These are phyloP conservation scores for Benitochromis conjunctus DNA, from an alignment of 2,113 vertebrate species.

Conservation along the genomic window DNA sequence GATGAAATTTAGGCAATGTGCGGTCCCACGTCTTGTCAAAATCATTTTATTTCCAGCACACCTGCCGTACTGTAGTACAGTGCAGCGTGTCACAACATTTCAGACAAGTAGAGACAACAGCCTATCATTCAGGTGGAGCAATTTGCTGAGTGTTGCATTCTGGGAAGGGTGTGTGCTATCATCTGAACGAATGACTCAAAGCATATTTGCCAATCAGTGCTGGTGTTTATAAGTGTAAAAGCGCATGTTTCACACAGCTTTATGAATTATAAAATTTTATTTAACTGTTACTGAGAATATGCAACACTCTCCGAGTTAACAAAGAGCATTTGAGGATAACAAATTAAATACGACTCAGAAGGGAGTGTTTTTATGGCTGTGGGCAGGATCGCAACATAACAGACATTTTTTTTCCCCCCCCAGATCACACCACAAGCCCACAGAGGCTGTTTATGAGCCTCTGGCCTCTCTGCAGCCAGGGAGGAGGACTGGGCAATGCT, in stretches of 20 bases:
- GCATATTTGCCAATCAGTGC: background rate
- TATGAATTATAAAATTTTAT: background rate
- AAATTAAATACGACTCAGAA: background rate
- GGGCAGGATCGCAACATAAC: constrained; percentile 46
- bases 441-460: constrained; percentile 37
- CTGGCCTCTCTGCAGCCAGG: background rate
- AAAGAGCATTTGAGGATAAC: background rate
- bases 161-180: background rate
- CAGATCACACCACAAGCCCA: constrained; percentile 6
- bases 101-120: background rate
- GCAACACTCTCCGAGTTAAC: background rate
- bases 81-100: background rate
- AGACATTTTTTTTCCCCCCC: constrained; percentile 34
- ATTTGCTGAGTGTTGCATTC: background rate
- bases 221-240: background rate
- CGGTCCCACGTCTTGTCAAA: background rate
- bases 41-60: background rate
- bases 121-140: background rate
- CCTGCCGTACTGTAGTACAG: background rate
- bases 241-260: background rate
- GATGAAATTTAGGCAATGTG: background rate
- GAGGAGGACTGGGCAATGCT: background rate
- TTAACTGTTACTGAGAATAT: background rate
- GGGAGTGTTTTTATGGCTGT: background rate
- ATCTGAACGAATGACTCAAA: background rate